Base-by-base conservation (phyloP, 2,888 invertebrate species). In the Luperina testacea region DNA sequence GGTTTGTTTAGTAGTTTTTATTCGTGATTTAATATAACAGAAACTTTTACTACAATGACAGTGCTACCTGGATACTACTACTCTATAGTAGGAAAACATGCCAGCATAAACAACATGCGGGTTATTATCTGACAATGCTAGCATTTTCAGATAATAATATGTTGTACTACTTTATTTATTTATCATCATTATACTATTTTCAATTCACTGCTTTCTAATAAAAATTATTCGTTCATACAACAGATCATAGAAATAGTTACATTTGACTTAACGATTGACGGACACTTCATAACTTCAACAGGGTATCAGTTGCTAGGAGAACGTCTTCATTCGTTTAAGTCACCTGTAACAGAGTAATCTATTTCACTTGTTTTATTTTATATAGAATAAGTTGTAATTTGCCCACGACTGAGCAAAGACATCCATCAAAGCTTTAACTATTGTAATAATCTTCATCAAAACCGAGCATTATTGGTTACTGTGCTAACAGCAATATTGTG, bases 401-500 rank as follows among this genome's bases (percentile, higher is more conserved):
- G n/a, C 17, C 24, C 7, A 13, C 5, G 0, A 8, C 42, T 17
- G 24, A 17, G 2, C 77, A 42, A 67, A 65, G 27, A 38, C 38
- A 57, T 61, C 67, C 32, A 68, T 80, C 75, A 57, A 68, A 81
- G 38, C 20, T 61, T 59, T 32, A 65, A 65, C 38, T 48, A 8
- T 42, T 48, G 48, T 69, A 42, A 75, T 80, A 75, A 75, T 81
- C 48, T 38, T 57, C 68, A 80, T 45, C 17, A 11, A 75, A 75
- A 27, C 53, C 0, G 27, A 11, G 24, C 48, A 48, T 63, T 82
- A 74, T 79, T 74, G n/a, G 57, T 57, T 51, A 48, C 57, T 38
- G n/a, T n/a, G 32, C 48, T 63, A 61, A 83, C 83, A 72, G 51
- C 72, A 83, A 83, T 82, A 83, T 65, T 72, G 82, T 61, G 83